Conservation (phyloP, 1,140 invertebrate species). For the Saxidomus purpurata region DNA sequence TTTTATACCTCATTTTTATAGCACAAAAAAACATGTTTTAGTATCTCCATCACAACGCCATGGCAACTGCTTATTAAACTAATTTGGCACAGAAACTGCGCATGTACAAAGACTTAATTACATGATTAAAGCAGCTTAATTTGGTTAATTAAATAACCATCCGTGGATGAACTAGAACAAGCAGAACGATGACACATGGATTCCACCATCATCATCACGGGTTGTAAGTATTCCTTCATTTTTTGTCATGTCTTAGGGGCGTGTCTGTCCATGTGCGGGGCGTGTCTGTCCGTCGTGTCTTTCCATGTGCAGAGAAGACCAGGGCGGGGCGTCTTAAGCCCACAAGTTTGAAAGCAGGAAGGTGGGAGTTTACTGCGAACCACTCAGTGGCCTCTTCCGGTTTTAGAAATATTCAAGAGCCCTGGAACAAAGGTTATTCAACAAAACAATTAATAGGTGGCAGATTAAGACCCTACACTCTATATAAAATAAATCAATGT, state of each 20-base stretch:
- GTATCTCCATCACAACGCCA: constrained; percentile 11
- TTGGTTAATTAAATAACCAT: constrained; percentile 24
- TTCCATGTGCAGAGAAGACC: too few species aligned
- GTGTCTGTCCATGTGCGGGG: too few species aligned
- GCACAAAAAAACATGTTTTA: background rate
- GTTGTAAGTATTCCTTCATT: constrained; percentile 56
- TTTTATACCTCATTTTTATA: constrained; percentile 29
- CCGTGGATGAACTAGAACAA: background rate
- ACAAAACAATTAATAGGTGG: too few species aligned
- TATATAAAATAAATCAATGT: too few species aligned
- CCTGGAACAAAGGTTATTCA: too few species aligned
- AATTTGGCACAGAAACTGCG: constrained; percentile 18
- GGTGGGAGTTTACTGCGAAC: too few species aligned
- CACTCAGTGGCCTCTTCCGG: too few species aligned
- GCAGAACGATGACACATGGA: constrained; percentile 60
- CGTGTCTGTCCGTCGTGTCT: too few species aligned
- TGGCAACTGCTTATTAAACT: constrained; percentile 30
- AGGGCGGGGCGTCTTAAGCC: too few species aligned
- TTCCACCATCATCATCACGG: constrained; percentile 67
- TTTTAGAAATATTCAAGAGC: too few species aligned
- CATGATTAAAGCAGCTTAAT: background rate
- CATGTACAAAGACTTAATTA: background rate
- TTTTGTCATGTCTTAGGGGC: background rate
- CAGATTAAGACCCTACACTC: too few species aligned
- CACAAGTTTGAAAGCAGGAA: too few species aligned